Evolutionary conservation across 2,113 vertebrate genomes (phyloP).

Genomic region (Struthio camelus): DNA sequence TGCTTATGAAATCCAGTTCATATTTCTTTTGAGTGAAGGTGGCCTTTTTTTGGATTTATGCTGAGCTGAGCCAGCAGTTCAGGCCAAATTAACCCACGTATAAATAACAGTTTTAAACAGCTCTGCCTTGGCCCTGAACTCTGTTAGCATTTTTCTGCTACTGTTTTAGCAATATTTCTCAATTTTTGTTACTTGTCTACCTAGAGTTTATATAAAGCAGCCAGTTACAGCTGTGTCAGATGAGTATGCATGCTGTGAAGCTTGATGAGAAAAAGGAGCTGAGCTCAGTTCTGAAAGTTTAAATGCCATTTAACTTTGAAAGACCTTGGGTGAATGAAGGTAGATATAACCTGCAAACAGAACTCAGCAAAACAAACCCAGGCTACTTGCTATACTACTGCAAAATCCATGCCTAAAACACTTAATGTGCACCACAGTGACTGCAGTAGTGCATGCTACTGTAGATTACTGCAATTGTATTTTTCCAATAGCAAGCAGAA

Average conservation of each 20-base stretch:
- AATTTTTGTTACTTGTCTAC: constrained; percentile 2
- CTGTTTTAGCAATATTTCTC: constrained; percentile 43
- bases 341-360: background rate
- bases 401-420: background rate
- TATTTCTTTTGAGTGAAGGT: constrained; percentile 44
- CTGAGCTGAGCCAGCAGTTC: constrained; percentile 60
- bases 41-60: constrained; percentile 29
- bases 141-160: constrained; percentile 9
- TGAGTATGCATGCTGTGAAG: background rate
- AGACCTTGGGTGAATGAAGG: background rate
- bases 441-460: background rate
- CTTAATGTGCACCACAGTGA: background rate
- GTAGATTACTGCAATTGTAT: background rate
- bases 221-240: background rate
- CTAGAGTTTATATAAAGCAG: constrained; percentile 13
- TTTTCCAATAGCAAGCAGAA: background rate
- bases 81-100: constrained; percentile 52
- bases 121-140: constrained; percentile 27
- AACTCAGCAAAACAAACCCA: background rate
- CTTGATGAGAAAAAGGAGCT: background rate
- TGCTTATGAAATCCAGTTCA: constrained; percentile 40
- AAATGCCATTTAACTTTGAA: background rate
- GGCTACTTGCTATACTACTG: accelerated
- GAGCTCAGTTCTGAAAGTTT: constrained; percentile 16
- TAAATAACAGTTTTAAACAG: constrained; percentile 57